phyloP scores from a whole-genome alignment of 2,113 vertebrate genomes.

The Phocoena phocoena region DNA sequence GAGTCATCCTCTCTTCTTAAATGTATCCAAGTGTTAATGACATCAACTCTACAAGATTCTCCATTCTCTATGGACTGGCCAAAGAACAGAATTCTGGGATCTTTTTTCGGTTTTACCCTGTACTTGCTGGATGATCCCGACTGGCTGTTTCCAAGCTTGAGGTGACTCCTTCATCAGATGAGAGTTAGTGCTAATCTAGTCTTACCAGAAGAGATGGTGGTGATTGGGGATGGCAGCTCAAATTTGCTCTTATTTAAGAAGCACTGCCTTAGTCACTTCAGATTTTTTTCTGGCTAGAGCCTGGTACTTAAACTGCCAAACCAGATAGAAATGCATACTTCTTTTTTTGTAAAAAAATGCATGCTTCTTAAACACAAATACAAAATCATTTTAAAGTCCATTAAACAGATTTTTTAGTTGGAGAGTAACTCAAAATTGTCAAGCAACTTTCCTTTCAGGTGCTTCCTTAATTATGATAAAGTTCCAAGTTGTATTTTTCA shows the following conservation, averaged over 20 bases:
- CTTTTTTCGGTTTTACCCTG: background rate
- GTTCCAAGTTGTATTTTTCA: constrained; percentile 59
- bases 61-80: background rate
- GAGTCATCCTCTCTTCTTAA: background rate
- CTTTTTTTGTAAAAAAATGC: background rate
- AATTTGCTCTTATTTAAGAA: constrained; percentile 64
- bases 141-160: background rate
- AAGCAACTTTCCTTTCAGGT: constrained; percentile 56
- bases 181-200: background rate
- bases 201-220: constrained; percentile 12
- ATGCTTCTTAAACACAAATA: constrained; percentile 55
- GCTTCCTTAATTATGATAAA: constrained; percentile 46
- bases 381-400: constrained; percentile 65
- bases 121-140: background rate
- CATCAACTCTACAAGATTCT: background rate
- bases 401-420: constrained; percentile 53
- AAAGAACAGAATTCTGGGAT: background rate
- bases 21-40: background rate
- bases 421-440: constrained; percentile 61
- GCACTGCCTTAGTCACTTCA: constrained; percentile 40
- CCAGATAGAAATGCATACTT: constrained; percentile 29
- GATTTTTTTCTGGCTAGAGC: constrained; percentile 54
- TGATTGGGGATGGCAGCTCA: constrained; percentile 52
- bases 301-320: constrained; percentile 67
- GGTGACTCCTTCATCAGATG: background rate